Percentiles rank a stretch among this genome's conserved stretches.
These are phyloP conservation scores for Esox lucius DNA, from an alignment of 2,797 vertebrate species.

Conservation along the genomic window DNA sequence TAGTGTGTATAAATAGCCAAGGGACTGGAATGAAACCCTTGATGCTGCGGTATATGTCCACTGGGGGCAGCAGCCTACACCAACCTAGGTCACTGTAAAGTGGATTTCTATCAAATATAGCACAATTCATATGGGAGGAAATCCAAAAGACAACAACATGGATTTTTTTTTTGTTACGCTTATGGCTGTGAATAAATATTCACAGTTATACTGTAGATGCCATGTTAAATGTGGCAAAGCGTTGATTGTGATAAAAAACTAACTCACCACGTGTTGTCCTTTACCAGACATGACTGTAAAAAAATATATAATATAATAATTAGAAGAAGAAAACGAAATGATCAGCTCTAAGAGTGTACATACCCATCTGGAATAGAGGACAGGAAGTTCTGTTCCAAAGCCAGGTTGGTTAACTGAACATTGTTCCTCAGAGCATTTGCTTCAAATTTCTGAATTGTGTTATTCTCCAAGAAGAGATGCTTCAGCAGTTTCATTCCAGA, in stretches of 20 bases:
- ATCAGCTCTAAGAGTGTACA: conserved; percentile 24
- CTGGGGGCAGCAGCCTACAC: too few species aligned
- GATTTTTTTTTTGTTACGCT: conserved; percentile 16
- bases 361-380: conserved; percentile 74
- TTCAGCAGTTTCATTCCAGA: conserved; percentile 72
- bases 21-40: too few species aligned
- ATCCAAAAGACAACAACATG: not conserved
- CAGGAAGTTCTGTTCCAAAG: conserved; percentile 79
- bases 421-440: conserved; percentile 74
- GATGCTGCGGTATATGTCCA: too few species aligned
- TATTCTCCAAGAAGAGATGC: conserved; percentile 83
- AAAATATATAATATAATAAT: too few species aligned
- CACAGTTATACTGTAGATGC: not conserved
- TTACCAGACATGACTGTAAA: too few species aligned
- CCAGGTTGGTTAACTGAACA: conserved; percentile 75
- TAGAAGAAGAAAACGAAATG: too few species aligned
- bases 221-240: not conserved
- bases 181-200: conserved; percentile 28
- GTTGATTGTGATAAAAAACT: too few species aligned
- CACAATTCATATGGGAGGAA: too few species aligned
- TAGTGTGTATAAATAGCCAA: too few species aligned
- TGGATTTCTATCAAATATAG: too few species aligned
- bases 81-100: too few species aligned
- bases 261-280: too few species aligned
- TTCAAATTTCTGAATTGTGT: conserved; percentile 72